phyloP scores from a whole-genome alignment of 1,140 invertebrate genomes.

The Colletes latitarsis region DNA sequence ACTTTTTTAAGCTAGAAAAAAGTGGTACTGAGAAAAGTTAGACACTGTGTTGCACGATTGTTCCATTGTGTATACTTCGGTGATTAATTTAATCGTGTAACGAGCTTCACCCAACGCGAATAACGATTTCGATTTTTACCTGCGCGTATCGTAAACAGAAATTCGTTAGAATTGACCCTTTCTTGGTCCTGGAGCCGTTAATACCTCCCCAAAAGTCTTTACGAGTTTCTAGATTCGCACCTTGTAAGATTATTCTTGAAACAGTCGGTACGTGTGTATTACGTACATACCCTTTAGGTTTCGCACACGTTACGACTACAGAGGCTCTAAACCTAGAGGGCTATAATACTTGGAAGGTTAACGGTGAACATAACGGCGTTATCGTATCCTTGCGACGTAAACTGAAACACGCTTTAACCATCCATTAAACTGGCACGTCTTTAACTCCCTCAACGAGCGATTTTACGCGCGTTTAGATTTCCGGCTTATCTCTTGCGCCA shows the following conservation, averaged over 20 bases:
- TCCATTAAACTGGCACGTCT: constrained; percentile 54
- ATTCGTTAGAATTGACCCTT: no score
- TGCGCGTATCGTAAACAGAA: no score
- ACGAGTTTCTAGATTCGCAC: no score
- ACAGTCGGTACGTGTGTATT: neutral
- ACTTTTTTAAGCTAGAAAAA: no score
- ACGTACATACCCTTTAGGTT: constrained; percentile 32
- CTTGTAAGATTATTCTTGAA: neutral
- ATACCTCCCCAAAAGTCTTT: no score
- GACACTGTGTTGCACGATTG: no score
- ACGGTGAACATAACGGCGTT: constrained; percentile 54
- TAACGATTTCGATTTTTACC: no score
- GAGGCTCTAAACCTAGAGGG: constrained; percentile 56
- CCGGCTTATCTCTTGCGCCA: neutral
- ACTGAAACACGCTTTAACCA: constrained; percentile 59
- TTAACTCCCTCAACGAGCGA: constrained; percentile 36
- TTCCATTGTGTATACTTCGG: no score
- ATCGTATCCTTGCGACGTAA: constrained; percentile 46
- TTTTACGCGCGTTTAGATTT: constrained; percentile 43
- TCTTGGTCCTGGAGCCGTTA: no score
- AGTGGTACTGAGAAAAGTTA: no score
- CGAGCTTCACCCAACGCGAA: no score
- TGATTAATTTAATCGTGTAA: no score
- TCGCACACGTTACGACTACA: constrained; percentile 35
- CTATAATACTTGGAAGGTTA: constrained; percentile 63